phyloP scores from a whole-genome alignment of 1,140 invertebrate species.

The Cherax destructor region DNA sequence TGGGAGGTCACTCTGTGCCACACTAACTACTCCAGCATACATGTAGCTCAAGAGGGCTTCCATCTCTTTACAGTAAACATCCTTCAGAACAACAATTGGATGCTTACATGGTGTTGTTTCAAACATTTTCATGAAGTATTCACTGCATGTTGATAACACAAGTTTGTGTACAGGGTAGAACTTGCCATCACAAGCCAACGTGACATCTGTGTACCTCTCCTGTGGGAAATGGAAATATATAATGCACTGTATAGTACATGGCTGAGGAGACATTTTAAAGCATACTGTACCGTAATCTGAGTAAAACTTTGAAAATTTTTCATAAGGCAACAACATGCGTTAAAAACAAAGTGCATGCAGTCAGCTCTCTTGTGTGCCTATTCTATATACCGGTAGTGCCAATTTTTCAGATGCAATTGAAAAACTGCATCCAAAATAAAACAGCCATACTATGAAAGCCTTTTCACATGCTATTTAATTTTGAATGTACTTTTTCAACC shows the following conservation, averaged over 20 bases:
- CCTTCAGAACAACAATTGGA: slow-evolving; percentile 37
- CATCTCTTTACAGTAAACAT: slow-evolving; percentile 36
- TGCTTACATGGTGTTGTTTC: slow-evolving; percentile 36
- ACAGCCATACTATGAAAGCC: no score
- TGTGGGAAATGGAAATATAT: neutral
- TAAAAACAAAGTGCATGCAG: no score
- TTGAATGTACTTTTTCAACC: no score
- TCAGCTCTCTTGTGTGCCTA: no score
- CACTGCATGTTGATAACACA: slow-evolving; percentile 46
- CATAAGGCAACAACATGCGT: no score
- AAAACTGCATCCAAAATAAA: no score
- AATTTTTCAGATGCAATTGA: no score
- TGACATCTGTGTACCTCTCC: slow-evolving; percentile 47
- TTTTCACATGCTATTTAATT: no score
- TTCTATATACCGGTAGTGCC: no score
- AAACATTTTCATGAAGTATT: slow-evolving; percentile 35
- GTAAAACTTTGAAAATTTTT: no score
- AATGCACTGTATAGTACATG: neutral
- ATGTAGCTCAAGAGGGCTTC: slow-evolving; percentile 31
- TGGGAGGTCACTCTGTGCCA: slow-evolving; percentile 36
- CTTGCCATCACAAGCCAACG: slow-evolving; percentile 31
- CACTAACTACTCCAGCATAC: slow-evolving; percentile 40
- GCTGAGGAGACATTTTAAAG: no score
- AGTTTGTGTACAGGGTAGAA: slow-evolving; percentile 48
- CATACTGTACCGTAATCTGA: no score